Evolutionary conservation across 2,113 vertebrate genomes (phyloP).

Genomic region (Rhodinocichla rosea): DNA sequence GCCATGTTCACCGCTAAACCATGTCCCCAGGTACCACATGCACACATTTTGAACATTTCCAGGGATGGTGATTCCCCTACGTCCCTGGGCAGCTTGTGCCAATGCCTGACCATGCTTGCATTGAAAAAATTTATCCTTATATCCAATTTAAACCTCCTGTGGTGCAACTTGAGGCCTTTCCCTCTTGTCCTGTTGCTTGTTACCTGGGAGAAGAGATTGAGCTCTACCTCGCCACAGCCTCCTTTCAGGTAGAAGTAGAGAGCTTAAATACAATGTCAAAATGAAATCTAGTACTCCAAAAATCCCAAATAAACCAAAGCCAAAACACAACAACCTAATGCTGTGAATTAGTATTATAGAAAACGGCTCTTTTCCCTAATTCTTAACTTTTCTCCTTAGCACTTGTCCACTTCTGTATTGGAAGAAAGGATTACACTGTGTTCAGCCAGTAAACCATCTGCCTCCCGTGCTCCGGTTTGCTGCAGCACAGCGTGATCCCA

Average conservation of each 20-base stretch:
- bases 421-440: neutral
- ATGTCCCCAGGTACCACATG: neutral
- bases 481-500: neutral
- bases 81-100: neutral
- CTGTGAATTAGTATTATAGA: neutral
- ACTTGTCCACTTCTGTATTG: accelerated
- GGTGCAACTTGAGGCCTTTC: neutral
- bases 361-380: neutral
- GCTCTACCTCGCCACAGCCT: neutral
- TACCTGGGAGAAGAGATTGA: neutral
- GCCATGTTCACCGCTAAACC: neutral
- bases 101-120: neutral
- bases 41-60: neutral
- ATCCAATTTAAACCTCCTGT: neutral
- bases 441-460: neutral
- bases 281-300: neutral
- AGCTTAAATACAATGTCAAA: neutral
- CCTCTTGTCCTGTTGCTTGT: neutral
- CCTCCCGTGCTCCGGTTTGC: accelerated
- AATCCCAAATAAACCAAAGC: neutral
- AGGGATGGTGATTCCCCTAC: neutral
- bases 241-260: neutral
- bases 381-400: neutral
- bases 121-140: neutral
- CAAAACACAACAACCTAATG: neutral